phyloP scores from a whole-genome alignment of 1,140 invertebrate species.

The Diabrotica virgifera region DNA sequence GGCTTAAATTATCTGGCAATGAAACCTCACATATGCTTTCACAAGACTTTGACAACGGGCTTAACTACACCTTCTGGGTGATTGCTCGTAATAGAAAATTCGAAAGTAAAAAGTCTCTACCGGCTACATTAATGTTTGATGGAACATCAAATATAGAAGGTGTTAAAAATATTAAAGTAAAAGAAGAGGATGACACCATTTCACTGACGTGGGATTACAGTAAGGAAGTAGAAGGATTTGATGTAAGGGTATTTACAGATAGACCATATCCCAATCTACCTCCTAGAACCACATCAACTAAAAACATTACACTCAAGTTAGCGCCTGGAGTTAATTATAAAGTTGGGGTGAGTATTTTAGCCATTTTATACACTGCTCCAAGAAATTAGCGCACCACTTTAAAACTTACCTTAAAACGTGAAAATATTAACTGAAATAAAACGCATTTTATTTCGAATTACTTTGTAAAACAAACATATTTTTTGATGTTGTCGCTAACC shows the following conservation, averaged over 20 bases:
- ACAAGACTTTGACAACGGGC: conserved; percentile 58
- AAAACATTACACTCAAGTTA: conserved; percentile 53
- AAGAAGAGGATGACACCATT: conserved; percentile 53
- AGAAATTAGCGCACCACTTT: too few species aligned
- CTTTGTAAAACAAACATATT: too few species aligned
- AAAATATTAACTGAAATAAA: too few species aligned
- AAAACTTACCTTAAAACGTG: too few species aligned
- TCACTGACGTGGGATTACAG: conserved; percentile 57
- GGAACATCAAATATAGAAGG: conserved; percentile 59
- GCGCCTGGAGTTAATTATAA: conserved; percentile 52
- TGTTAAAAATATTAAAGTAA: conserved; percentile 55
- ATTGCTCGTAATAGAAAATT: conserved; percentile 60
- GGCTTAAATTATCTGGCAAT: conserved; percentile 38
- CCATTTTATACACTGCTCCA: too few species aligned
- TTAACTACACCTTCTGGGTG: conserved; percentile 74
- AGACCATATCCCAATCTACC: conserved; percentile 53
- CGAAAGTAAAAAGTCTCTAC: conserved; percentile 58
- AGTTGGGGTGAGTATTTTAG: conserved; percentile 42
- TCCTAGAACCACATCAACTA: conserved; percentile 39
- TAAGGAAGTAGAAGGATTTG: conserved; percentile 62
- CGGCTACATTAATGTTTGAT: conserved; percentile 59
- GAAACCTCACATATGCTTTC: conserved; percentile 55
- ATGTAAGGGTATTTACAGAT: conserved; percentile 50
- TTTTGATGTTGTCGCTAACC: too few species aligned
- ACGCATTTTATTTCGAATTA: too few species aligned